Evolutionary conservation across 92 coral and sea anemone species (phyloP), one percentile per base, ranked within the genome.

Genomic region (Parazoanthus atlanticus): DNA sequence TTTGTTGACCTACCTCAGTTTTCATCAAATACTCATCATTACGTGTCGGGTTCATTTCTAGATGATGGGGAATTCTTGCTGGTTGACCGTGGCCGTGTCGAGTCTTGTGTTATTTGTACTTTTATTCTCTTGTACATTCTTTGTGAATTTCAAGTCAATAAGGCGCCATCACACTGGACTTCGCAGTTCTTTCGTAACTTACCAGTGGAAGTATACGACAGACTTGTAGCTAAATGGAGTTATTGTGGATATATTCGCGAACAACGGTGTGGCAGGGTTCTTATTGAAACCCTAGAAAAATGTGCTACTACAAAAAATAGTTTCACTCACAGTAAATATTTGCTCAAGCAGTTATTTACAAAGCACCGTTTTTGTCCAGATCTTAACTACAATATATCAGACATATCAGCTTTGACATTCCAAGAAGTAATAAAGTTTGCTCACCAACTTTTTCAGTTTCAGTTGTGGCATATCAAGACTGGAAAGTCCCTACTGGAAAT

Each of bases 1-100:
- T 64, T 91, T 26, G 52, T 54, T 0, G 79, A 65, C 25, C 31
- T 81, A 3, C 19, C 88, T 75, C 88, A 90, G 66, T 86, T 85
- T 38, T 5, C 52, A 72, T 41, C 67, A 65, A 38, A n/a, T 72
- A 41, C 52, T n/a, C 66, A 66, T 28, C 49, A 28, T 32, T 40
- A 64, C 72, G 19, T 10, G 80, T 76, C 40, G 78, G 79, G 76
- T 29, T 70, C 52, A 69, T 34, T 72, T 85, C 17, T 85, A 73
- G 32, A 71, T 28, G 88, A 85, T 47, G 76, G 74, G 49, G 38
- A 41, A 70, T 85, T 76, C 69, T 73, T 85, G 80, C n/a, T 76
- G 36, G 49, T 71, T 85, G 80, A 58, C 66, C 58, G 88, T 75
- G 40, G 76, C 87, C 38, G 1, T 75, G 21, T 74, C 15, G 29